Percentiles rank a stretch among this genome's conserved stretches.
These are phyloP conservation scores for Myiozetetes cayanensis DNA, from an alignment of 2,113 vertebrate genomes.

Conservation along the genomic window DNA sequence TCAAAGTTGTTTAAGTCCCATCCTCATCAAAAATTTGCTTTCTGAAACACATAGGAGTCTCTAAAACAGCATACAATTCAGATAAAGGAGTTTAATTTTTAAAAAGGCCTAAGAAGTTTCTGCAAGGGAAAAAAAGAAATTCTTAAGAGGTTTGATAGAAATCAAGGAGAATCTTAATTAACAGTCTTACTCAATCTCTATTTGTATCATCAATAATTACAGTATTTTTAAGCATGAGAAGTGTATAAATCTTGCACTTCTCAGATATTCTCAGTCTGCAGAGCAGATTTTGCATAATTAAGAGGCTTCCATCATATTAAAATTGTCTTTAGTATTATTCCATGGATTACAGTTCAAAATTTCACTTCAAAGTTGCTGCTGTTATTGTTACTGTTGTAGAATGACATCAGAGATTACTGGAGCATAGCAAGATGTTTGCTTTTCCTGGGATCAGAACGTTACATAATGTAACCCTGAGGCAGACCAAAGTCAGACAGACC, in stretches of 20 bases:
- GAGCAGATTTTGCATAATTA: neutral
- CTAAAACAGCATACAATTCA: neutral
- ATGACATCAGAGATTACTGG: neutral
- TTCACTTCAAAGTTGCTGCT: neutral
- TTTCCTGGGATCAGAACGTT: neutral
- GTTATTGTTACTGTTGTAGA: neutral
- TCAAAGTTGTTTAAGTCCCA: neutral
- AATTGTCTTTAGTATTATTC: neutral
- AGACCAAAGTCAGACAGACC: neutral
- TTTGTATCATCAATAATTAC: neutral
- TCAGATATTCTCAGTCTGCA: neutral
- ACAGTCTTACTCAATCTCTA: neutral
- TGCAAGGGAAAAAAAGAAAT: neutral
- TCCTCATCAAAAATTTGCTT: neutral
- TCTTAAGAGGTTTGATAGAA: neutral
- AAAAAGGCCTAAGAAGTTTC: neutral
- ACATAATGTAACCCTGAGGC: neutral
- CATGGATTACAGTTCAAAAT: neutral
- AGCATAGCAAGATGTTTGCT: neutral
- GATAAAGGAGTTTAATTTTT: neutral
- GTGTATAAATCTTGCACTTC: neutral
- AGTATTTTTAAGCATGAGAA: neutral
- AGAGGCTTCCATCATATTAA: neutral
- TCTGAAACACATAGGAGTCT: neutral
- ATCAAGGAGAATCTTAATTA: neutral